A percentile compares a stretch with the other conserved stretches of the same genome.
Conservation (phyloP, 2,888 invertebrate species). For the Idaea dimidiata region DNA sequence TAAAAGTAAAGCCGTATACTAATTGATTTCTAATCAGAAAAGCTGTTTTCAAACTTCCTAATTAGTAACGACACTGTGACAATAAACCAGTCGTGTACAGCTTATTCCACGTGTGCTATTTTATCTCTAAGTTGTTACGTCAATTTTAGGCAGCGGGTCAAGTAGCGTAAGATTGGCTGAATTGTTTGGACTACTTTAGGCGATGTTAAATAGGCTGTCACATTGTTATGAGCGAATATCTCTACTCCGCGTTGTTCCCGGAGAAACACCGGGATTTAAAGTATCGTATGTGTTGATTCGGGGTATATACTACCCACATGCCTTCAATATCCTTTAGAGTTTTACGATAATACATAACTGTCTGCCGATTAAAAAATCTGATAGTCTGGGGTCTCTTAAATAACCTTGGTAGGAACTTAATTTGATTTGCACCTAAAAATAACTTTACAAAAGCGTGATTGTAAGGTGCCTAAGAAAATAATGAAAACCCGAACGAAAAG, state of each 20-base stretch:
- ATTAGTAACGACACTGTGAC: no score
- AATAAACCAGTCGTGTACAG: background rate
- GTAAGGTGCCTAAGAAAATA: constrained; percentile 9
- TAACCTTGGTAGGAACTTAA: constrained; percentile 8
- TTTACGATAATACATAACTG: background rate
- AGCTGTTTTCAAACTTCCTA: no score
- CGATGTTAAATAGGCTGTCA: background rate
- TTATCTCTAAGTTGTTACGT: background rate
- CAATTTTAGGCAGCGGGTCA: background rate
- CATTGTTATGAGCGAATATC: background rate
- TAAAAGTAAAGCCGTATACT: no score
- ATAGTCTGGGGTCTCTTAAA: constrained; percentile 3
- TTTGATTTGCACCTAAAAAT: constrained; percentile 6
- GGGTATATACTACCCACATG: no score
- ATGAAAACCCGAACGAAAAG: constrained; percentile 9
- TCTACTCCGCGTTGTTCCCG: no score
- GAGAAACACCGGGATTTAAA: no score
- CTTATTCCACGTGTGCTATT: background rate
- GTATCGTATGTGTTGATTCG: no score
- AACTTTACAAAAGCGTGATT: constrained; percentile 8
- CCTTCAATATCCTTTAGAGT: no score
- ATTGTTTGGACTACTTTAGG: background rate
- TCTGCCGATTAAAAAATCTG: background rate
- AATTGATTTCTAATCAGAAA: no score
- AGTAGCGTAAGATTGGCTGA: background rate